Conservation (phyloP, 2,888 invertebrate genomes). For the Eristalis tenax region DNA sequence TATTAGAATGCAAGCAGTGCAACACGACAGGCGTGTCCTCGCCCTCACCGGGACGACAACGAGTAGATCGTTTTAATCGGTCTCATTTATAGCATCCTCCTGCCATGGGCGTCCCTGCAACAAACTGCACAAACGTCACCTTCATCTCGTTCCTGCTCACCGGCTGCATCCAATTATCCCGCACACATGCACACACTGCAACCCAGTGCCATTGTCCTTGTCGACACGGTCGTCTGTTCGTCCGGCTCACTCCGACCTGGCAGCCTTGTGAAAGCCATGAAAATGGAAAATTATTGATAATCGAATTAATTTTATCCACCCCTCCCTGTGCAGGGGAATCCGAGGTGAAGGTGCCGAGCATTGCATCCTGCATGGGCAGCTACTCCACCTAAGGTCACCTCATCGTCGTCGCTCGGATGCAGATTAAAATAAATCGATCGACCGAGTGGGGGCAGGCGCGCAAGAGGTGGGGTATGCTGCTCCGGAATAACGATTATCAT, state of each 20-base stretch:
- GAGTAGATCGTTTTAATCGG: not conserved
- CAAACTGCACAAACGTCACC: not conserved
- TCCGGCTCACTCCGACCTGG: not conserved
- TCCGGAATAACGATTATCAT: not conserved
- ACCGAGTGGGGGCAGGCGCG: not conserved
- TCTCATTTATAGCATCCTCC: not conserved
- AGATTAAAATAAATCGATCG: constrained; percentile 62
- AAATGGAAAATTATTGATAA: constrained; percentile 68
- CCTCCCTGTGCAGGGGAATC: constrained; percentile 6
- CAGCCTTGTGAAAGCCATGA: constrained; percentile 59
- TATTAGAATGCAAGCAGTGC: not conserved
- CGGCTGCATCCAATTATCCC: not conserved
- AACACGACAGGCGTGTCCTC: not conserved
- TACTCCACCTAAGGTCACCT: constrained; percentile 49
- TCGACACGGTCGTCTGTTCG: not conserved
- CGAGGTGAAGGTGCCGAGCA: constrained; percentile 53
- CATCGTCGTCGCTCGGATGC: not conserved
- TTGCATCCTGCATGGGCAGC: constrained; percentile 14
- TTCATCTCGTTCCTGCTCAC: not conserved
- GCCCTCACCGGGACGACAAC: not conserved
- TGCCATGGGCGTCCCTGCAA: not conserved
- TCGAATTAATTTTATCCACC: constrained; percentile 60
- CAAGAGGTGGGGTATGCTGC: not conserved
- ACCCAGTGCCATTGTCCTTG: not conserved
- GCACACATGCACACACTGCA: not conserved